Base-by-base conservation (phyloP, 2,888 invertebrate genomes). In the Epinotia bilunana region DNA sequence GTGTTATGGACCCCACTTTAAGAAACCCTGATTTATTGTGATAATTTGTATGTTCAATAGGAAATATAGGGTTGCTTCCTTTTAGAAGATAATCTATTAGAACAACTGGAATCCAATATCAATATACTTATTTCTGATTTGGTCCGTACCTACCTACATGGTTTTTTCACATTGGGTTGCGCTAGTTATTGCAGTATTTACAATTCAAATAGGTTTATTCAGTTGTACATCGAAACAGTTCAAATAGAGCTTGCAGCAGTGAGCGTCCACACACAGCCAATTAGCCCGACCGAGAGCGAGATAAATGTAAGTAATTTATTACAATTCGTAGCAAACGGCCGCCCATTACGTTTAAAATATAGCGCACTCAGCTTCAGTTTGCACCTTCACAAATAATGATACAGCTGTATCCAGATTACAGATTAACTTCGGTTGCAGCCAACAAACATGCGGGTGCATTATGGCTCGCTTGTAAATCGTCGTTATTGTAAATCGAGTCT, bases 291-390 rank as follows among this genome's bases (percentile, higher is more conserved):
- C 85, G 83, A 76, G 82, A 83, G 83, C 79, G 87, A 87, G 88
- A 90, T 91, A 90, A 90, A 91, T 91, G 91, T 86, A 84, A 86
- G 89, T 89, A 88, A 91, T 91, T 90, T 90, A 90, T 91, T 88
- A 88, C 87, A 84, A 88, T 88, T 87, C 86, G 84, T 83, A 81
- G 84, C 85, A 81, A 87, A 85, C 87, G 85, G 85, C 88, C 87
- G 85, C 80, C 88, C 88, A 90, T 91, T 91, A 89, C 87, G 84
- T 87, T 88, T 89, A 88, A 91, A 91, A 90, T 90, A 90, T 90
- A 85, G 88, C 89, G 86, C 86, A 85, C 88, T 90, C 84, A 81
- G 86, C 79, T 76, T 79, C 78, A 81, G 79, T 80, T 81, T 83
- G 80, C 81, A 81, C 82, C 83, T 86, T 80, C 81, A 82, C 80